Base-by-base conservation (phyloP, 2,888 invertebrate species). In the Cordylochernes scorpioides region DNA sequence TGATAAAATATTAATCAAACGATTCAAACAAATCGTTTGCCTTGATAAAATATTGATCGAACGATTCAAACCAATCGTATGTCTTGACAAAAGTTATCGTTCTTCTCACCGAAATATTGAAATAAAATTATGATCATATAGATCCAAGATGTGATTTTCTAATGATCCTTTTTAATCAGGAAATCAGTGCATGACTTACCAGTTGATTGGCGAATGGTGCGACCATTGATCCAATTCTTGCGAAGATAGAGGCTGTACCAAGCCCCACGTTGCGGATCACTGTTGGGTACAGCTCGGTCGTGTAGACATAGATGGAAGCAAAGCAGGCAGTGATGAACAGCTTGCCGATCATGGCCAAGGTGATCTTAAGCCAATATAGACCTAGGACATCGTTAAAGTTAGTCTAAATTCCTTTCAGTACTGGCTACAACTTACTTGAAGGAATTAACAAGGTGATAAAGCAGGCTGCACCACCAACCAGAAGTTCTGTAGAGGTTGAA, bases 391-490 rank as follows among this genome's bases (percentile, higher is more conserved):
- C n/a, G n/a, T n/a, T n/a, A n/a, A n/a, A n/a, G n/a, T n/a, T n/a
- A n/a, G n/a, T n/a, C n/a, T n/a, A n/a, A n/a, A n/a, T n/a, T n/a
- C n/a, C n/a, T n/a, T n/a, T n/a, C n/a, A n/a, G n/a, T n/a, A n/a
- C n/a, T n/a, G n/a, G n/a, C 25, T 4, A 5, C 4, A 4, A n/a
- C 15, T 26, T 9, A 28, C 25, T 10, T 8, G 8, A 2, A 3
- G 29, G 21, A 2, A 30, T 17, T 3, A 15, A n/a, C 22, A 44
- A 38, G 5, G 45, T 44, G 14, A 40, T 40, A n/a, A 45, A 29
- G 31, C 46, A 45, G 5, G 45, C 38, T 2, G 43, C 25, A 3
- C 46, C 47, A 5, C 27, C 32, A 2, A 42, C 35, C 28, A 44
- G 32, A 35, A 46, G 43, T 7, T 43, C 39, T 12, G 33, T 38